These are phyloP conservation scores for Monodelphis domestica DNA, from an alignment of 2,797 vertebrate genomes.

Conservation along the genomic window DNA sequence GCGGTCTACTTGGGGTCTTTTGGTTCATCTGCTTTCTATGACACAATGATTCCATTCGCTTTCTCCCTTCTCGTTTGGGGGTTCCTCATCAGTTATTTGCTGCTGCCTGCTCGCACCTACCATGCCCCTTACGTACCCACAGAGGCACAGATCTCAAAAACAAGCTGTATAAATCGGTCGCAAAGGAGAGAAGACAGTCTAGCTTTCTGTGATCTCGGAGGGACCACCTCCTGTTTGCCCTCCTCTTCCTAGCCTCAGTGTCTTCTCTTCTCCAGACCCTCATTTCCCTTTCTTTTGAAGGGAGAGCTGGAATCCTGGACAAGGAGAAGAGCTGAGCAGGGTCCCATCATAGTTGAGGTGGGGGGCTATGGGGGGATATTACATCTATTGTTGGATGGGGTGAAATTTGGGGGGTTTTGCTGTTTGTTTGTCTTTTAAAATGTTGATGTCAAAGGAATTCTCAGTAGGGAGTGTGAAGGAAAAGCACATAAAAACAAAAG, in stretches of 20 bases:
- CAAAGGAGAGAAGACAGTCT: slow-evolving; percentile 2
- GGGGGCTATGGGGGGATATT: not conserved
- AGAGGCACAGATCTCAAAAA: not conserved
- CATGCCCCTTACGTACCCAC: not conserved
- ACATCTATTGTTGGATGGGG: not conserved
- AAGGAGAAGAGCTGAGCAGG: not conserved
- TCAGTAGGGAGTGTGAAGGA: not conserved
- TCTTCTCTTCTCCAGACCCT: not conserved
- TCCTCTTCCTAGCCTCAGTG: not conserved
- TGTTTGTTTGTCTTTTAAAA: not conserved
- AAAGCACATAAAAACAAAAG: not conserved
- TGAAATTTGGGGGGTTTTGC: not conserved
- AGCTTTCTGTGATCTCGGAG: slow-evolving; percentile 21
- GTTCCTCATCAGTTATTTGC: not conserved
- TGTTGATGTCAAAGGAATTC: not conserved
- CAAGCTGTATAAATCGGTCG: not conserved
- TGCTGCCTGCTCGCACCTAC: not conserved
- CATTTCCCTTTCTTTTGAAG: slow-evolving; percentile 48
- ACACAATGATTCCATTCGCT: not conserved
- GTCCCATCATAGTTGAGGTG: not conserved
- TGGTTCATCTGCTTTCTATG: not conserved
- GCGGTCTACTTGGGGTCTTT: not conserved
- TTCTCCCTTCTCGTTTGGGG: not conserved
- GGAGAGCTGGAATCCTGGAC: not conserved
- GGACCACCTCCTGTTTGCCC: slow-evolving; percentile 1